Evolutionary conservation across 35 echinoderm and acorn worm genomes (phyloP), one percentile per base, ranked within the genome.

Genomic region (Apostichopus californicus): DNA sequence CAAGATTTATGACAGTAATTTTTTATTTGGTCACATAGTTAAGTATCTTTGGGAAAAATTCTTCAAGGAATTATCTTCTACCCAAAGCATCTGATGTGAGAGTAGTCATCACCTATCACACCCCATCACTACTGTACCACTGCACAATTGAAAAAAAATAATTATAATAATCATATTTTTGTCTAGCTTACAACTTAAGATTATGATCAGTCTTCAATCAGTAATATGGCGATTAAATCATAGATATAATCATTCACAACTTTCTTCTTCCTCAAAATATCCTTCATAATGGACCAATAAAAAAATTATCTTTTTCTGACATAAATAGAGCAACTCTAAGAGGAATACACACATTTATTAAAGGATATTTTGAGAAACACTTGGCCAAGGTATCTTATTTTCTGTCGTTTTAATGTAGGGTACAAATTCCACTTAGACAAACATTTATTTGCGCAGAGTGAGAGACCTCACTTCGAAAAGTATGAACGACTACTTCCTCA

Each of bases 261-360:
- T 59, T 17, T 20, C 57, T 58, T 58, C 58, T 85, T 85, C 52
- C 23, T 85, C 81, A 58, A 58, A 58, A 55, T 85, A 58, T 59
- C 81, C 57, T 85, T 60, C 9, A 9, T 9, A 55, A 22, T 57
- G 55, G 55, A 85, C 52, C 20, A 58, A 59, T 56, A 60, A 20
- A 58, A 60, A 56, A 85, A 58, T 58, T 22, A 12, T 58, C 58
- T 6, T 75, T 75, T 75, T 75, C 71, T 61, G 71, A 55, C 81
- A 85, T 85, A 85, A 85, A 85, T 85, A 85, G 81, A 85, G 57
- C 11, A 85, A 8, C 20, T 85, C 81, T 85, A 8, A 46, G 55
- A 58, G 20, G 57, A 59, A 59, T 58, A 85, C 57, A 85, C 81
- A 85, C 81, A 85, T 85, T 85, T 85, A 85, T 58, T 26, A 52